Evolutionary conservation across 1,140 invertebrate species (phyloP), one percentile per base, ranked within the genome.

Genomic region (Lucilia sericata): DNA sequence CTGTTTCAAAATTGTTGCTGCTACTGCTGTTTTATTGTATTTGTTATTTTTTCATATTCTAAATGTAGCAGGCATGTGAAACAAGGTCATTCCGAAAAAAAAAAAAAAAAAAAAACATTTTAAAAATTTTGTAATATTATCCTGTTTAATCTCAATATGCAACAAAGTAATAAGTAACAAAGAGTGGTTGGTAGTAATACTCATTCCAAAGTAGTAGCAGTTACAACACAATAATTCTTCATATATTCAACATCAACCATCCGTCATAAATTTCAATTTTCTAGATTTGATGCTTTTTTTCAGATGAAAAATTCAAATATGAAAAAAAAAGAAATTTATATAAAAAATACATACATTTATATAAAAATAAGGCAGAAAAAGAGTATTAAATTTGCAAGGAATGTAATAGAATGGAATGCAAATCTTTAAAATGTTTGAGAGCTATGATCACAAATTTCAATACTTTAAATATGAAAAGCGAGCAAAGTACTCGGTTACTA

Each of bases 201-300:
- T 7, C 10, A 8, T 42, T 8, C n/a, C 0, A 70, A 1, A 70
- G 19, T 10, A 70, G n/a, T 19, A 10, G 65, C 9, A 70, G 19
- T 21, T 21, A 21, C 65, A 70, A 70, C 19, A 70, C 19, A 70
- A 70, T 70, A 25, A 70, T 70, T 70, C 19, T 70, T 70, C 65
- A 70, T 70, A 25, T 70, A 70, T 70, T 70, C 65, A 70, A 21
- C 65, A 70, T 19, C 19, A 70, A 21, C 65, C n/a, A 70, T 70
- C 21, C 65, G 19, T 70, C 65, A 70, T 70, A 70, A 70, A 70
- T 70, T 70, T 10, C 2, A 70, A 70, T 70, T 70, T 70, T 70
- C n/a, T 70, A 8, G 65, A 70, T 70, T 70, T 70, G 65, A 30
- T 30, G 25, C 25, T 70, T 70, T 70, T 70, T 70, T 70, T 70